Conservation (phyloP, 2,888 invertebrate genomes). For the Eristalis pertinax region DNA sequence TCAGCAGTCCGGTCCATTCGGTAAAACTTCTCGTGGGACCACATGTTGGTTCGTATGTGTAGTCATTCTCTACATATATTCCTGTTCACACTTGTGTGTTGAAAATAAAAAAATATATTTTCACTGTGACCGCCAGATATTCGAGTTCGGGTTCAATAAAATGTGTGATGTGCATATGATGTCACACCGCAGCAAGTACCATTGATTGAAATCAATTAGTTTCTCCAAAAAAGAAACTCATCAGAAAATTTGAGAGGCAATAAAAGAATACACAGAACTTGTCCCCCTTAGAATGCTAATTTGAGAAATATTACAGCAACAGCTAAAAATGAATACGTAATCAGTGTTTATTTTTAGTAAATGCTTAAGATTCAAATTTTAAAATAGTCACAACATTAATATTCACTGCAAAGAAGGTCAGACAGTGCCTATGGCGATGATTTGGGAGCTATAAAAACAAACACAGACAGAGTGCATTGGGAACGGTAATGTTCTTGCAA, state of each 20-base stretch:
- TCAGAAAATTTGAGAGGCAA: background rate
- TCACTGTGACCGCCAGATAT: background rate
- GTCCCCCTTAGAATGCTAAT: background rate
- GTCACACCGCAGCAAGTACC: background rate
- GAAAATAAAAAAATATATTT: too few relatives aligned
- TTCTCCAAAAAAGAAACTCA: background rate
- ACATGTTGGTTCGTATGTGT: too few relatives aligned
- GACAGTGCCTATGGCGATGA: background rate
- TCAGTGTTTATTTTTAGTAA: background rate
- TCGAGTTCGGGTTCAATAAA: background rate
- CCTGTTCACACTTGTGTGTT: too few relatives aligned
- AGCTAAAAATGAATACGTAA: background rate
- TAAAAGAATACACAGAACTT: background rate
- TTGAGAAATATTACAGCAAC: background rate
- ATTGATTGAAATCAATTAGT: background rate
- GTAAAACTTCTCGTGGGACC: too few relatives aligned
- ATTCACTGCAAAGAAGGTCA: background rate
- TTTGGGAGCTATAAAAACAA: background rate
- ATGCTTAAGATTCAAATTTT: background rate
- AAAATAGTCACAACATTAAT: background rate
- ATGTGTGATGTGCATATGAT: background rate
- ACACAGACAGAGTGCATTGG: background rate
- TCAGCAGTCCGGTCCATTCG: too few relatives aligned
- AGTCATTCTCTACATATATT: too few relatives aligned
- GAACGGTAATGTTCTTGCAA: background rate